Evolutionary conservation across 2,113 vertebrate genomes (phyloP).

Genomic region (Cromileptes altivelis): DNA sequence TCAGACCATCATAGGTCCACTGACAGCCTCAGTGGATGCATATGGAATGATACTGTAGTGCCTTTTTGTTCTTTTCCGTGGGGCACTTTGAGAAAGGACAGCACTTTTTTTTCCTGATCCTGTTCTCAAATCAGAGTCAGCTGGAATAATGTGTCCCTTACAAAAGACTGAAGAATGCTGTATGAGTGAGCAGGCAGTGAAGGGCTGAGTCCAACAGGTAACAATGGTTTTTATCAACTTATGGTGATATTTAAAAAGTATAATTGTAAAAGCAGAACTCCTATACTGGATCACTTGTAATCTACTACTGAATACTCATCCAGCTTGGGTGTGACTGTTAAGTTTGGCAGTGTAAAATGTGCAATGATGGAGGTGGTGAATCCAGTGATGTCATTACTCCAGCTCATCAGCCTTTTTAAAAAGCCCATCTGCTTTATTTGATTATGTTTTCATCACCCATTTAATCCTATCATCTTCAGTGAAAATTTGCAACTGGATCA

Average conservation of each 20-base stretch:
- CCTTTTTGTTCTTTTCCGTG: conserved; percentile 77
- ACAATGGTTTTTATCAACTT: conserved; percentile 50
- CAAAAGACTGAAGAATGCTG: conserved; percentile 62
- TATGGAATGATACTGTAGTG: conserved; percentile 80
- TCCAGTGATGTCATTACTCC: conserved; percentile 57
- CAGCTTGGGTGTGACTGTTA: conserved; percentile 61
- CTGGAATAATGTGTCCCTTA: conserved; percentile 60
- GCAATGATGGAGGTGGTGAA: conserved; percentile 72
- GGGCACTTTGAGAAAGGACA: conserved; percentile 76
- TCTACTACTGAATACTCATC: conserved; percentile 80
- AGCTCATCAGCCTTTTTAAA: conserved; percentile 62
- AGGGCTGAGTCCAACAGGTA: conserved; percentile 59
- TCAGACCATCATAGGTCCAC: conserved; percentile 55
- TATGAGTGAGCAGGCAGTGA: conserved; percentile 53
- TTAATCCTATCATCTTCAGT: conserved; percentile 10
- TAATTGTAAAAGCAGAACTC: conserved; percentile 61
- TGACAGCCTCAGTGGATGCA: conserved; percentile 65
- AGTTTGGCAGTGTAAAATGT: conserved; percentile 69
- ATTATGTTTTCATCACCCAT: conserved; percentile 34
- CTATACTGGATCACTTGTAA: conserved; percentile 71
- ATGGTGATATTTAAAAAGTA: conserved; percentile 49
- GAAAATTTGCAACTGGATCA: conserved; percentile 55
- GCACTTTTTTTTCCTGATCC: conserved; percentile 52
- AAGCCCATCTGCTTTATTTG: conserved; percentile 40
- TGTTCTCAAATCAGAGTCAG: conserved; percentile 55